Evolutionary conservation across 2,113 vertebrate genomes (phyloP).

Genomic region (Baryphthengus martii): DNA sequence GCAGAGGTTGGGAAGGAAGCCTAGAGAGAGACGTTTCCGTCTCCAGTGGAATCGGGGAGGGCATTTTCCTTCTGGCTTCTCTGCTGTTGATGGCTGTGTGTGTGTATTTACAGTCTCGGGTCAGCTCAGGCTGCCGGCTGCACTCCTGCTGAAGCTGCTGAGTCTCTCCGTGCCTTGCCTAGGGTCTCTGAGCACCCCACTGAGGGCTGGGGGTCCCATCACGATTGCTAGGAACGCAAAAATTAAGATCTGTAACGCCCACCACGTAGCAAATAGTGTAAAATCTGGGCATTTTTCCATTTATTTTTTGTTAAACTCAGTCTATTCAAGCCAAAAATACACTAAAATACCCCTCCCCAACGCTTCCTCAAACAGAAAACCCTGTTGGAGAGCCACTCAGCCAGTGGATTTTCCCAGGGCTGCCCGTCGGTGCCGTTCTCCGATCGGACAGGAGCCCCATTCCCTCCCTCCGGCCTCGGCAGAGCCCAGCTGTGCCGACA

Average conservation of each 20-base stretch:
- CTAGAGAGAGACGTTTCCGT: not conserved
- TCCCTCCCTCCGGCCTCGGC: not conserved
- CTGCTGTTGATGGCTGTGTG: not conserved
- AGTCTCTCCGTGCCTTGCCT: not conserved
- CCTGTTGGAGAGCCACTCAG: rapidly evolving
- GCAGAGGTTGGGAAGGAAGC: not conserved
- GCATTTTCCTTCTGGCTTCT: not conserved
- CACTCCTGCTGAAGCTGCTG: not conserved
- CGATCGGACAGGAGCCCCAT: not conserved
- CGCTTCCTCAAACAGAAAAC: not conserved
- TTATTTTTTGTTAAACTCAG: not conserved
- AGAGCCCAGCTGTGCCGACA: not conserved
- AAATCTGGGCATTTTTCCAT: rapidly evolving
- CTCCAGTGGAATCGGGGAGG: not conserved
- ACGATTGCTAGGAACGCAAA: rapidly evolving
- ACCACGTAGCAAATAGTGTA: rapidly evolving
- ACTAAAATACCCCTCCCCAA: not conserved
- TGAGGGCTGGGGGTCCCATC: no score
- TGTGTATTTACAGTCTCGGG: not conserved
- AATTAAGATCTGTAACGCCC: rapidly evolving
- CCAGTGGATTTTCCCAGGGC: not conserved
- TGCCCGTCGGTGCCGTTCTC: not conserved
- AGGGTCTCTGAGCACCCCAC: not conserved
- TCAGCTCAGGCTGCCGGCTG: not conserved
- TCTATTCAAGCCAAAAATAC: not conserved